phyloP scores from a whole-genome alignment of 1,140 invertebrate genomes.

The Drosophila nannoptera region DNA sequence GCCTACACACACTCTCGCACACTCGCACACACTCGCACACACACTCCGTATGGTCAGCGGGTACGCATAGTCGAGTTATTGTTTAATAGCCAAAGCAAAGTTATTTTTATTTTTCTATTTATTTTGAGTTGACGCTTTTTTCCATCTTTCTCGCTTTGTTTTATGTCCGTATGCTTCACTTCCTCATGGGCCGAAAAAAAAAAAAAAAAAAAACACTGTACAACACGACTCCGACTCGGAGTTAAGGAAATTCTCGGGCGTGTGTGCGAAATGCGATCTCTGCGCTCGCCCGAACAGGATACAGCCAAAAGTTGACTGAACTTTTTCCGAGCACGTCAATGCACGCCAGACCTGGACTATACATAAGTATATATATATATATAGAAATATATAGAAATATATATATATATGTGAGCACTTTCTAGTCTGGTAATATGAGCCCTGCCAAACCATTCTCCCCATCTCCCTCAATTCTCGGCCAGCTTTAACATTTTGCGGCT shows the following conservation, averaged over 20 bases:
- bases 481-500: background rate
- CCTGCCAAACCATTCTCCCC: constrained; percentile 1
- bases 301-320: constrained; percentile 34
- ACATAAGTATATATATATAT: background rate
- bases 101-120: constrained; percentile 30
- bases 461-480: background rate
- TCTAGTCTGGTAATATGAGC: constrained; percentile 14
- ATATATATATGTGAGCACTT: constrained; percentile 3
- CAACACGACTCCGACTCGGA: background rate
- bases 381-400: background rate
- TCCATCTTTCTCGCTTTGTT: constrained; percentile 30
- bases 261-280: constrained; percentile 34
- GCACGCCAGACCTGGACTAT: constrained; percentile 10
- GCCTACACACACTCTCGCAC: constrained; percentile 32
- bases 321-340: constrained; percentile 22
- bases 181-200: constrained; percentile 56
- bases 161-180: constrained; percentile 31
- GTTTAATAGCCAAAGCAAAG: constrained; percentile 43
- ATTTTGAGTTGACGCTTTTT: constrained; percentile 16
- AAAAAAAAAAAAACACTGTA: constrained; percentile 18
- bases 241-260: constrained; percentile 2
- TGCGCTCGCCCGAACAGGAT: constrained; percentile 12
- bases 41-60: constrained; percentile 3
- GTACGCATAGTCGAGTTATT: constrained; percentile 41
- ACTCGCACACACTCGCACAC: constrained; percentile 1